These are phyloP conservation scores for Tachina grossa DNA, from an alignment of 2,888 invertebrate species.

Conservation along the genomic window DNA sequence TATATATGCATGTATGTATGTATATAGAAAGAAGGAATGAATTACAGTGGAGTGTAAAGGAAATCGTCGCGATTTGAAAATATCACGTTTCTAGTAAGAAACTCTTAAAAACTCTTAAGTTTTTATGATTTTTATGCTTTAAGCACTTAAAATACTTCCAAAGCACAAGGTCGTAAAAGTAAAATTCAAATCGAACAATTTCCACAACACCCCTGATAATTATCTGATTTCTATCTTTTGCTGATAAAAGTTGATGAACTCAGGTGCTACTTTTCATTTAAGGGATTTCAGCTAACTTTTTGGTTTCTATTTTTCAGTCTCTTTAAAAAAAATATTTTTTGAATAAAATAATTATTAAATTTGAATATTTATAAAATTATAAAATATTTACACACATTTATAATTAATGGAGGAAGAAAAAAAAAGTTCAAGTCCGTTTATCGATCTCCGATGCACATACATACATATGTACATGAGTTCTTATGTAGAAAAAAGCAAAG, in stretches of 20 bases:
- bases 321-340: conserved; percentile 41
- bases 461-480: neutral
- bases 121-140: too few relatives aligned
- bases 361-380: neutral
- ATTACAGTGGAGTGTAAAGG: too few relatives aligned
- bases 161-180: too few relatives aligned
- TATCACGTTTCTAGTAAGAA: too few relatives aligned
- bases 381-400: conserved; percentile 2
- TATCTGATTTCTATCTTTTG: neutral
- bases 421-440: conserved; percentile 39
- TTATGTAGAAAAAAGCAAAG: neutral
- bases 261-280: neutral
- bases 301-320: conserved; percentile 56
- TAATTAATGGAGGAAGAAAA: neutral
- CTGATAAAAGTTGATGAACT: neutral
- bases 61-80: too few relatives aligned
- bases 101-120: too few relatives aligned
- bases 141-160: too few relatives aligned
- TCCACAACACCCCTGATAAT: neutral
- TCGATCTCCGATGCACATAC: neutral
- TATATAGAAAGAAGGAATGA: too few relatives aligned
- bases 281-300: conserved; percentile 33
- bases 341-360: conserved; percentile 8
- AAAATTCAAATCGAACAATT: too few relatives aligned
- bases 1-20: too few relatives aligned